Percentiles rank a stretch among this genome's conserved stretches.
Evolutionary conservation across 2,797 vertebrate species (phyloP).

Genomic region (Urophycis tenuis): DNA sequence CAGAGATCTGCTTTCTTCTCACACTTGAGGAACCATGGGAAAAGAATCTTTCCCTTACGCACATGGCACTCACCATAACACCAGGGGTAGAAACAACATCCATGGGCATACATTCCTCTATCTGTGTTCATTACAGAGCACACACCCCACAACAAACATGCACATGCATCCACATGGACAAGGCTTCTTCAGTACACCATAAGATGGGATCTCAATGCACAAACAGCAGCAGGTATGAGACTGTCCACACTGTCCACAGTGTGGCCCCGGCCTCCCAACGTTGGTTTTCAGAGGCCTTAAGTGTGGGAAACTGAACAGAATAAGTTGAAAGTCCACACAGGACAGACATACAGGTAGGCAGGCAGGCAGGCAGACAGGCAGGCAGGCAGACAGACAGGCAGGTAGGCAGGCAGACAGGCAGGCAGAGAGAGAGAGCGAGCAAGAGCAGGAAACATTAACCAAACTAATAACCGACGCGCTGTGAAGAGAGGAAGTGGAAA

Average conservation of each 20-base stretch:
- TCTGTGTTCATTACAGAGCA: constrained; percentile 26
- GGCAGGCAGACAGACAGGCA: constrained; percentile 47
- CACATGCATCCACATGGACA: constrained; percentile 19
- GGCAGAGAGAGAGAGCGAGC: constrained; percentile 46
- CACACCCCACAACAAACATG: constrained; percentile 22
- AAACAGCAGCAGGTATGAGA: constrained; percentile 49
- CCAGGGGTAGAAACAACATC: constrained; percentile 51
- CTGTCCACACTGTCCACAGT: constrained; percentile 46
- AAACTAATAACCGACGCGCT: constrained; percentile 20
- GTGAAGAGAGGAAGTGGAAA: constrained; percentile 34
- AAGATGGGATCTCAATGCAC: constrained; percentile 28
- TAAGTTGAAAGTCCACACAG: constrained; percentile 55
- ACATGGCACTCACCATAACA: constrained; percentile 58
- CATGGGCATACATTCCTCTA: constrained; percentile 28
- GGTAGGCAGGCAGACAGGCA: constrained; percentile 38
- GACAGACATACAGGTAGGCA: constrained; percentile 38
- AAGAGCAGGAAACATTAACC: constrained; percentile 24
- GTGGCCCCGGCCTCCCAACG: constrained; percentile 28
- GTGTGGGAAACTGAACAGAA: constrained; percentile 52
- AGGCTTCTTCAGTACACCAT: constrained; percentile 5
- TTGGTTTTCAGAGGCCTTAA: constrained; percentile 45
- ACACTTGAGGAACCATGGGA: constrained; percentile 70
- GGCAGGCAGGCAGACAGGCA: constrained; percentile 44
- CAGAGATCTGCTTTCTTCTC: constrained; percentile 69
- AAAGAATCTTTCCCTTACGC: constrained; percentile 71